Base-by-base conservation (phyloP, 2,797 vertebrate genomes). In the Sebastiscus tertius region DNA sequence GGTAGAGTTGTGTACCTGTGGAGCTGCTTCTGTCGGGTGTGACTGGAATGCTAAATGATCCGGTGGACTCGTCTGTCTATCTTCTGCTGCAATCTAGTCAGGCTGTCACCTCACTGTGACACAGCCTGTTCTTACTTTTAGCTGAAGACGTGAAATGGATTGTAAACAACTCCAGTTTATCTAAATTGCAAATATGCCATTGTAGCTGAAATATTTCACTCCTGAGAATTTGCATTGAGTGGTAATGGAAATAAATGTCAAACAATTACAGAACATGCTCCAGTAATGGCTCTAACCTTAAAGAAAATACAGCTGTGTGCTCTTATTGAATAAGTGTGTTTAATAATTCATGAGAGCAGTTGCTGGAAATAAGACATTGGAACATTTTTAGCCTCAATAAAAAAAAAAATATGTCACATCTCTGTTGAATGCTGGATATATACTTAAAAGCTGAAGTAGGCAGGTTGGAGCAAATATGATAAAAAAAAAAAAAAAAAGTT, bases 21-120 rank as follows among this genome's bases (percentile, higher is more conserved):
- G 56, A 59, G 31, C 46, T 33, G 62, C 72, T 56, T 60, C 24
- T 70, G 31, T 14, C 29, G 62, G 82, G 29, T 27, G 84, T 85
- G 86, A 85, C 78, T 46, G 58, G 80, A 85, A 83, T 86, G 74
- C 18, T 11, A 33, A 87, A 66, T 34, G 52, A 68, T 3, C 2
- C 16, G 26, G 13, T 11, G 64, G 66, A 60, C 76, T 72, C 64
- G 22, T 79, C 77, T 52, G 68, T 75, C 72, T 76, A 74, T 85
- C 72, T 62, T 75, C 75, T 59, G 63, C 73, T 65, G 56, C 56
- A 59, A 33, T 70, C 33, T 55, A 58, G 65, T 72, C 46, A 72
- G 56, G 20, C 83, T 76, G 73, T 80, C 76, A 71, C 63, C 39
- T 67, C 33, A 11, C 63, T 49, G 49, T 68, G 36, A 71, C 56